Evolutionary conservation across 2,888 invertebrate species (phyloP).

Genomic region (Protonemura montana): DNA sequence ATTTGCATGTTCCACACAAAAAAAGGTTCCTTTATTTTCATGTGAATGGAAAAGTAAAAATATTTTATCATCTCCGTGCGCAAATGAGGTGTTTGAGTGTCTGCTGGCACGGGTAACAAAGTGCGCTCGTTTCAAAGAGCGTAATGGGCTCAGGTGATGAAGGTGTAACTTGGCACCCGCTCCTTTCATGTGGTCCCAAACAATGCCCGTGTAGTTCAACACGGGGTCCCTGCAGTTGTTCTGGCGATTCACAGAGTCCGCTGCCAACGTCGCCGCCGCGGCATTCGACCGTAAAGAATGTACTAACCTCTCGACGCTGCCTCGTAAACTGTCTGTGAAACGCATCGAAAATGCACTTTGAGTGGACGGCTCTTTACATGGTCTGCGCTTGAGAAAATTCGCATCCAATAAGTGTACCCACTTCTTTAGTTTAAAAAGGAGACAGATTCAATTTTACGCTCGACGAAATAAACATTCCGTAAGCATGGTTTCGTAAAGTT

Average conservation of each 20-base stretch:
- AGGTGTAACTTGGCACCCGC: neutral
- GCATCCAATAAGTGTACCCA: neutral
- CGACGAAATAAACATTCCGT: neutral
- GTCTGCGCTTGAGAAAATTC: neutral
- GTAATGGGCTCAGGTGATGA: slow-evolving; percentile 7
- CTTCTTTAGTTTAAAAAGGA: neutral
- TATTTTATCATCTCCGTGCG: neutral
- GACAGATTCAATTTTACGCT: neutral
- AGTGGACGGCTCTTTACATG: neutral
- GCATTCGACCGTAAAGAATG: neutral
- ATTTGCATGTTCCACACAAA: neutral
- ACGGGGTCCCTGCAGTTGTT: no score
- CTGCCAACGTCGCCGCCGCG: no score
- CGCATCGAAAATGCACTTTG: neutral
- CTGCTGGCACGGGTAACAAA: neutral
- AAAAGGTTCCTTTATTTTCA: neutral
- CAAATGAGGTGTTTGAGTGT: slow-evolving; percentile 7
- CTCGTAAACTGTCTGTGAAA: neutral
- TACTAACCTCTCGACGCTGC: neutral
- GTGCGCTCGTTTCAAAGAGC: neutral
- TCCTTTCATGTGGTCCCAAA: neutral
- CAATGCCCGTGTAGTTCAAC: neutral
- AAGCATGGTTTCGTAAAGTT: neutral
- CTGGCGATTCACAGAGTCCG: no score
- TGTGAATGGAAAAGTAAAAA: neutral